phyloP scores from a whole-genome alignment of 2,888 invertebrate species.

The Euspilapteryx auroguttella region DNA sequence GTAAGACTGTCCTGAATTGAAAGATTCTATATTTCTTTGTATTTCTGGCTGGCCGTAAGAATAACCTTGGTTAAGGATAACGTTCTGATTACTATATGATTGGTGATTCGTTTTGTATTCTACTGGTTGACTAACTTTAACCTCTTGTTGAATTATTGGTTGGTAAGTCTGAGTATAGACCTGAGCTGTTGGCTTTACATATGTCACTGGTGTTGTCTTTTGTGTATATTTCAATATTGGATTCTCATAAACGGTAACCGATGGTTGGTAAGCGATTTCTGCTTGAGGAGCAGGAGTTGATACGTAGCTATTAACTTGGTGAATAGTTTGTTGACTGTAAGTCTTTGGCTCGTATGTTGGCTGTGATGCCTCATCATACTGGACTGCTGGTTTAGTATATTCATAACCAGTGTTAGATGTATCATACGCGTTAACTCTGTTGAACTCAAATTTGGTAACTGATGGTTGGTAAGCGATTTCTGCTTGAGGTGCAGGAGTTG shows the following conservation, averaged over 20 bases:
- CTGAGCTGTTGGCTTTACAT: conserved; percentile 25
- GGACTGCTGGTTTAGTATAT: conserved; percentile 6
- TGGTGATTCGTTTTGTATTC: conserved; percentile 20
- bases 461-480: conserved; percentile 28
- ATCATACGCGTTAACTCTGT: no score
- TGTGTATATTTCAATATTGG: conserved; percentile 33
- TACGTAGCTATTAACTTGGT: conserved; percentile 8
- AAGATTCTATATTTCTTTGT: conserved; percentile 26
- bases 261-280: conserved; percentile 24
- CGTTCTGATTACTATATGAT: conserved; percentile 10
- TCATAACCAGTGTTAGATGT: background rate
- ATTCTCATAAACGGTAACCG: conserved; percentile 36
- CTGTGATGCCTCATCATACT: conserved; percentile 29
- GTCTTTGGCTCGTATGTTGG: conserved; percentile 25
- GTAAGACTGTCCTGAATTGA: conserved; percentile 20
- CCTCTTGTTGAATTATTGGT: conserved; percentile 25
- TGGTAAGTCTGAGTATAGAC: conserved; percentile 29
- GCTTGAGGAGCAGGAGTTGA: conserved; percentile 9
- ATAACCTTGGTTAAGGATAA: conserved; percentile 22
- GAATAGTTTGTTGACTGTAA: conserved; percentile 35
- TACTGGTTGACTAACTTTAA: conserved; percentile 20
- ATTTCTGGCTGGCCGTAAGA: conserved; percentile 42
- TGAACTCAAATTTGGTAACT: conserved; percentile 34
- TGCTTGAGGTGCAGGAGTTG: conserved; percentile 25
- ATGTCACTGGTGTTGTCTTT: conserved; percentile 27